These are phyloP conservation scores for Crambe crambe DNA, from an alignment of 37 sponge, comb jelly and placozoan genomes.

Conservation along the genomic window DNA sequence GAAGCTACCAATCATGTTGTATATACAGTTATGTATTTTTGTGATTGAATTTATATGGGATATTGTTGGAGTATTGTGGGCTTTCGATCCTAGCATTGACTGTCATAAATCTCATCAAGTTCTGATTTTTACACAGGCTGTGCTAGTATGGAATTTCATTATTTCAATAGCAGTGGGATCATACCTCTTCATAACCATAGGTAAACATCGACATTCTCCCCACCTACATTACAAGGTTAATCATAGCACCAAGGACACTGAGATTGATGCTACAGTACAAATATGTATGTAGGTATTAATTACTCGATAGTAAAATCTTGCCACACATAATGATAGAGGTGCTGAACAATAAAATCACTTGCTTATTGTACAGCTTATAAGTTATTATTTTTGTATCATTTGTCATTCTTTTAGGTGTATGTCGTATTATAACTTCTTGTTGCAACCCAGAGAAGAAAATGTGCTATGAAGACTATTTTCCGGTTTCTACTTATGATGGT, in stretches of 20 bases:
- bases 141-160: slow-evolving; percentile 66
- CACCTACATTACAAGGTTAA: neutral
- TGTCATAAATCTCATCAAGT: slow-evolving; percentile 43
- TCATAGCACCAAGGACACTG: neutral
- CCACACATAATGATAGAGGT: too few species aligned
- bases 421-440: slow-evolving; percentile 11
- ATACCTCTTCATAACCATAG: slow-evolving; percentile 57
- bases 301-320: too few species aligned
- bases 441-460: slow-evolving; percentile 32
- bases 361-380: too few species aligned
- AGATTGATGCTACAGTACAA: neutral
- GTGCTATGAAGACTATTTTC: slow-evolving; percentile 23
- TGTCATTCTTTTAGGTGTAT: slow-evolving; percentile 6
- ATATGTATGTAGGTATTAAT: neutral
- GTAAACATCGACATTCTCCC: neutral
- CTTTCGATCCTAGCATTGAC: slow-evolving; percentile 56
- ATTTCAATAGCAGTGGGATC: slow-evolving; percentile 9
- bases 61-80: slow-evolving; percentile 74
- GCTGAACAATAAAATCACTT: too few species aligned
- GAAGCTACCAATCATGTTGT: slow-evolving; percentile 30
- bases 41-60: slow-evolving; percentile 63
- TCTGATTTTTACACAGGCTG: slow-evolving; percentile 15
- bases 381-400: neutral
- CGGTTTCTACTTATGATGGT: slow-evolving; percentile 16
- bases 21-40: slow-evolving; percentile 33